Conservation (phyloP, 2,113 vertebrate genomes). For the Melospiza melodia region DNA sequence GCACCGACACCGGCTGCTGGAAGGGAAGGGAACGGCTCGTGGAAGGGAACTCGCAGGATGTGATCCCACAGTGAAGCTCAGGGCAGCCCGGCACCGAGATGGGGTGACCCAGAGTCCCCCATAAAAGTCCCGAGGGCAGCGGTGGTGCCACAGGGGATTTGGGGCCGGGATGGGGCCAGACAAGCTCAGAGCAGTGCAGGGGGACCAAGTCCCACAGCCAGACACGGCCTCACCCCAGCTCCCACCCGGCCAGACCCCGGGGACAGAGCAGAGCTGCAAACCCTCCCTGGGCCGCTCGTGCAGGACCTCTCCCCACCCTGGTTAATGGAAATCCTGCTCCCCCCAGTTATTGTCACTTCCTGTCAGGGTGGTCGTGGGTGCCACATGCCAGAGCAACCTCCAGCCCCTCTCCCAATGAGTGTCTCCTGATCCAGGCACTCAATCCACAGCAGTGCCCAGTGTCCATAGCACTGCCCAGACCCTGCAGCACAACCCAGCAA, state of each 20-base stretch:
- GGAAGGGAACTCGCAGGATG: not conserved
- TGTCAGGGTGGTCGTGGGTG: rapidly evolving
- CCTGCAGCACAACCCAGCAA: rapidly evolving
- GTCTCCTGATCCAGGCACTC: not conserved
- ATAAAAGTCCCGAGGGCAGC: rapidly evolving
- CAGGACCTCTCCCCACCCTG: not conserved
- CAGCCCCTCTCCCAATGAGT: not conserved
- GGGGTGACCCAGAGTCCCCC: not conserved
- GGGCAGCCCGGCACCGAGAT: rapidly evolving
- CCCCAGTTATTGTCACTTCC: not conserved
- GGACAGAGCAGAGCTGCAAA: not conserved
- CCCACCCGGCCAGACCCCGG: not conserved
- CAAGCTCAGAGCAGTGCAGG: not conserved
- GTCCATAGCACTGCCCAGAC: rapidly evolving
- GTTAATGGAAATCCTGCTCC: not conserved
- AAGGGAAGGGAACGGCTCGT: no score
- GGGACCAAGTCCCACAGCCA: not conserved
- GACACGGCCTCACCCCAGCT: not conserved
- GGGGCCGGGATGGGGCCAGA: not conserved
- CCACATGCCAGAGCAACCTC: rapidly evolving
- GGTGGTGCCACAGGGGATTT: not conserved
- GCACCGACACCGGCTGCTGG: not conserved
- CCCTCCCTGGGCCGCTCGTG: rapidly evolving
- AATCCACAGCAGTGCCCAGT: not conserved
- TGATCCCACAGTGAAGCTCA: not conserved